Conservation (phyloP, 2,113 vertebrate genomes). For the Montifringilla adamsi region DNA sequence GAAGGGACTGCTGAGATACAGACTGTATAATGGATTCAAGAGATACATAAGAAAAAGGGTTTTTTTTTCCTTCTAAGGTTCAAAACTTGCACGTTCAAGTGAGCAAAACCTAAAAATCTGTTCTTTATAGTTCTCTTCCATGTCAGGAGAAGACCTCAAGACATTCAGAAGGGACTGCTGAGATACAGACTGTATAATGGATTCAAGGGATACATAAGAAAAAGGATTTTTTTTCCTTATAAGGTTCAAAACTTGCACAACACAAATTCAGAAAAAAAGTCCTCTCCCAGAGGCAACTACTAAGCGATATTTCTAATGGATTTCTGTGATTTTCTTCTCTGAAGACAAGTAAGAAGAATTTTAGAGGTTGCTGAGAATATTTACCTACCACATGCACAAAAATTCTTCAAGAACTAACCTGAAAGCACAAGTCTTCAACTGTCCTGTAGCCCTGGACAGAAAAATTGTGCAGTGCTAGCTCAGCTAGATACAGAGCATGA, state of each 20-base stretch:
- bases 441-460: background rate
- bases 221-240: background rate
- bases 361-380: background rate
- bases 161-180: background rate
- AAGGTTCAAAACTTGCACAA: background rate
- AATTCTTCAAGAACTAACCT: background rate
- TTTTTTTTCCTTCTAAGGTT: no score
- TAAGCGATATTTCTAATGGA: background rate
- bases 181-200: background rate
- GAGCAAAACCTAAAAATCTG: background rate
- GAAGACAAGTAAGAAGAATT: background rate
- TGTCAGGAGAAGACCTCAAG: background rate
- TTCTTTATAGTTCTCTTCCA: background rate
- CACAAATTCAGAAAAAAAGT: background rate
- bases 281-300: background rate
- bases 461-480: background rate
- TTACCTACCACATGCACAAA: background rate
- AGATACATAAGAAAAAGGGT: background rate
- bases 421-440: background rate
- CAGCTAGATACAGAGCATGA: background rate
- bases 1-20: background rate
- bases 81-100: no score
- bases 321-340: background rate
- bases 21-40: background rate
- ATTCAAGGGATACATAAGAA: background rate